Percentiles rank a stretch among this genome's conserved stretches.
Conservation (phyloP, 2,888 invertebrate species). For the Drosophila yooni region DNA sequence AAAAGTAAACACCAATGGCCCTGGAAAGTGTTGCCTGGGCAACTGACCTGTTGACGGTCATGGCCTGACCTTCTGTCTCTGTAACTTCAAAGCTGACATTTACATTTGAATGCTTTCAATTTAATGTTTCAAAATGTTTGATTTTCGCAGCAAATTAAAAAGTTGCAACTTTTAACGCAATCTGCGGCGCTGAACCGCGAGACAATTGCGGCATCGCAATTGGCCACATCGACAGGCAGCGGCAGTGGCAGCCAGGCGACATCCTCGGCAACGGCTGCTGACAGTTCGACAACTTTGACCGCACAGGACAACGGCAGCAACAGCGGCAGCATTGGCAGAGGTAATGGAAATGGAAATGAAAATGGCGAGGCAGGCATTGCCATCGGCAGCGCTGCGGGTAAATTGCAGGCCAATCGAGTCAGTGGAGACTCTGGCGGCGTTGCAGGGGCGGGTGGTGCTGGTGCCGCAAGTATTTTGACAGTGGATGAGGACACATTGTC, state of each 20-base stretch:
- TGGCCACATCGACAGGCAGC: constrained; percentile 83
- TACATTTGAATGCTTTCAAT: constrained; percentile 7
- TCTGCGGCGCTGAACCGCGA: constrained; percentile 85
- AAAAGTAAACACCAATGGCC: background rate
- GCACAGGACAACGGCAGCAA: constrained; percentile 53
- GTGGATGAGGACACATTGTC: constrained; percentile 84
- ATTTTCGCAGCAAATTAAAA: constrained; percentile 84
- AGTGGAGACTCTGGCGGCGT: constrained; percentile 33
- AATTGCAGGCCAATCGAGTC: constrained; percentile 54
- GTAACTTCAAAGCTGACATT: constrained; percentile 8
- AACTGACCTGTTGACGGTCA: constrained; percentile 30
- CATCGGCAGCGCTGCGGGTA: constrained; percentile 61
- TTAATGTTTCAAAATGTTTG: constrained; percentile 23
- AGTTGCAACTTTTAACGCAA: constrained; percentile 85
- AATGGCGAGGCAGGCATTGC: constrained; percentile 62
- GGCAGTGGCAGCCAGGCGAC: constrained; percentile 65
- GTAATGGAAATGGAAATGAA: constrained; percentile 24
- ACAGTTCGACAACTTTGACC: constrained; percentile 73
- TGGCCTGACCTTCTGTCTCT: background rate
- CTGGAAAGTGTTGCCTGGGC: constrained; percentile 16
- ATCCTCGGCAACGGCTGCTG: constrained; percentile 68
- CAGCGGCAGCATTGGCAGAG: constrained; percentile 39
- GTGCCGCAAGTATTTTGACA: constrained; percentile 73
- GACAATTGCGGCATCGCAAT: constrained; percentile 85
- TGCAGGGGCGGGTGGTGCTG: constrained; percentile 38